phyloP scores from a whole-genome alignment of 2,797 vertebrate species.

The Sebastiscus albofasciatus region DNA sequence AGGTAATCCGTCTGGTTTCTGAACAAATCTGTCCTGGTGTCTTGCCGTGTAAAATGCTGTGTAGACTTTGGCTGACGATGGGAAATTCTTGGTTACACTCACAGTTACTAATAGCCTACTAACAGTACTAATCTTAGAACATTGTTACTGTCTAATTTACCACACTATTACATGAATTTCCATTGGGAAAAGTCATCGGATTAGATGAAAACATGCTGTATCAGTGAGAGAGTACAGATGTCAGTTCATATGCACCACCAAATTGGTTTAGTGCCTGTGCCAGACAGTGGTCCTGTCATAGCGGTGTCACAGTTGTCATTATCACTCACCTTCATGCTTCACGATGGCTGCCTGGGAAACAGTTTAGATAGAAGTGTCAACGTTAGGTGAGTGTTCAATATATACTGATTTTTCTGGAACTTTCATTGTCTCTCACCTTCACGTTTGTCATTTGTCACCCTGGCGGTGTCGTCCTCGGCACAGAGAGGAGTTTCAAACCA shows the following conservation, averaged over 20 bases:
- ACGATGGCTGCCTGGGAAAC: slow-evolving; percentile 32
- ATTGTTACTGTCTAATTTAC: neutral
- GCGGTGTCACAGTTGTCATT: slow-evolving; percentile 39
- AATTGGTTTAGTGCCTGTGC: slow-evolving; percentile 20
- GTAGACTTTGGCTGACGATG: neutral
- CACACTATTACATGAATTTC: neutral
- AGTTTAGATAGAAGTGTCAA: slow-evolving; percentile 47
- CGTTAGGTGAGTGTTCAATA: slow-evolving; percentile 8
- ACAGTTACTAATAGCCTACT: neutral
- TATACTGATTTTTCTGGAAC: slow-evolving; percentile 34
- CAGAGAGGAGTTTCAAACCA: slow-evolving; percentile 8
- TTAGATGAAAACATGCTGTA: neutral
- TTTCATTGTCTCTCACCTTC: slow-evolving; percentile 56
- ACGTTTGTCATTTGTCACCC: slow-evolving; percentile 49
- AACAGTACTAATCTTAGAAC: neutral
- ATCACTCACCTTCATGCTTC: slow-evolving; percentile 55
- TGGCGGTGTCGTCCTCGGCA: neutral
- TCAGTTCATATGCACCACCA: slow-evolving; percentile 26
- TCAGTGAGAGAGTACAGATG: slow-evolving; percentile 5
- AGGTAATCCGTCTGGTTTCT: slow-evolving; percentile 35
- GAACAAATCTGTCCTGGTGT: slow-evolving; percentile 28
- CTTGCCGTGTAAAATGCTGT: neutral
- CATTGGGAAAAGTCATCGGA: neutral
- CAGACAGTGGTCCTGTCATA: slow-evolving; percentile 28
- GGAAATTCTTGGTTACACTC: neutral